Evolutionary conservation across 2,797 vertebrate species (phyloP).

Genomic region (Halcyon chelicuti): DNA sequence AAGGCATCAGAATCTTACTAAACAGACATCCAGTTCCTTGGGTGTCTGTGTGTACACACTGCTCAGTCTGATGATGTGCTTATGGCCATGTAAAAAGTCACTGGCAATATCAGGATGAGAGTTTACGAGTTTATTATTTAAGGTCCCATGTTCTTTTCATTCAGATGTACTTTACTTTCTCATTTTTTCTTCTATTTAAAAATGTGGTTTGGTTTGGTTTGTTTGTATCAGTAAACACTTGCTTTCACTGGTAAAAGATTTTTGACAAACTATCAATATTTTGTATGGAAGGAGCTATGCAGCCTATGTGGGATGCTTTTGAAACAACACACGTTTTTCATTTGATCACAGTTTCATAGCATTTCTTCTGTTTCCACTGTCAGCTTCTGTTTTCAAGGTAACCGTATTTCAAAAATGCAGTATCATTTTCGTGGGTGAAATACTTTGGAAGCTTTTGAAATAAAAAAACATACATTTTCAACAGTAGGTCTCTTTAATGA

Average conservation of each 20-base stretch:
- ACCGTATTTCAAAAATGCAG: background rate
- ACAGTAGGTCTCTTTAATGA: background rate
- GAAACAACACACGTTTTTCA: background rate
- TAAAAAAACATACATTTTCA: background rate
- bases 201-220: background rate
- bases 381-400: conserved; percentile 13
- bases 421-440: background rate
- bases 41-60: background rate
- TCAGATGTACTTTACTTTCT: background rate
- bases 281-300: background rate
- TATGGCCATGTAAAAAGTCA: background rate
- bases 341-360: background rate
- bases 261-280: background rate
- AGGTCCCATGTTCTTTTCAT: background rate
- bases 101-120: background rate
- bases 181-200: background rate
- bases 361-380: conserved; percentile 7
- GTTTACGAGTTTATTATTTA: background rate
- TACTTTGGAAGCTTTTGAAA: background rate
- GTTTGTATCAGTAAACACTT: background rate
- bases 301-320: background rate
- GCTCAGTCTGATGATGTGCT: background rate
- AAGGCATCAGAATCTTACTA: background rate
- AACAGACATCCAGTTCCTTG: background rate
- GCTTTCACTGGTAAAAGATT: background rate